Conservation (phyloP, 2,113 vertebrate genomes). For the Elachura formosa region DNA sequence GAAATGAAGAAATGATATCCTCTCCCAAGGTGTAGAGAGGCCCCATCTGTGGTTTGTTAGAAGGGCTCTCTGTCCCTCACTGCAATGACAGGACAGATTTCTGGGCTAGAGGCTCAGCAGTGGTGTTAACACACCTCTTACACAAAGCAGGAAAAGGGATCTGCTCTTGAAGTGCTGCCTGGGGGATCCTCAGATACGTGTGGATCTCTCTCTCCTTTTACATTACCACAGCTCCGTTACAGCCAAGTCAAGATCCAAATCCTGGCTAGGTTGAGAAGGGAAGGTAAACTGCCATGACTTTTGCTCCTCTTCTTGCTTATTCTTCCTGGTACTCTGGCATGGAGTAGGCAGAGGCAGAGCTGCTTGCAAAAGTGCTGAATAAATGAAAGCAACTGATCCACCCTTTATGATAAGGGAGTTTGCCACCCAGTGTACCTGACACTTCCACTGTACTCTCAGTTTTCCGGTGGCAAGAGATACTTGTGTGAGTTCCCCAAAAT, state of each 20-base stretch:
- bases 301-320: not conserved
- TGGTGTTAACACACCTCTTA: not conserved
- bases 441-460: not conserved
- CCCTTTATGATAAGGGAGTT: not conserved
- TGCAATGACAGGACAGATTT: accelerated
- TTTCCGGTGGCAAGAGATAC: slow-evolving; percentile 13
- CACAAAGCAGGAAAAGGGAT: not conserved
- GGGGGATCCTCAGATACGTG: not conserved
- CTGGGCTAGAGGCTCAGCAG: not conserved
- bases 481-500: not conserved
- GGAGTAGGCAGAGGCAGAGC: not conserved
- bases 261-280: not conserved
- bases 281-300: not conserved
- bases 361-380: not conserved
- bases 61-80: not conserved
- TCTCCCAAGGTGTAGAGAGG: not conserved
- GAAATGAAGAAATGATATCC: not conserved
- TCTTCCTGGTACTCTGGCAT: not conserved
- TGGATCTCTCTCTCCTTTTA: not conserved
- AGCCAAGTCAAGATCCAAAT: not conserved
- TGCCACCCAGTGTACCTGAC: not conserved
- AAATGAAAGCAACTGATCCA: not conserved
- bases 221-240: not conserved
- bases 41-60: not conserved
- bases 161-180: not conserved